Conservation (phyloP, 2,888 invertebrate genomes). For the Clitarchus hookeri region DNA sequence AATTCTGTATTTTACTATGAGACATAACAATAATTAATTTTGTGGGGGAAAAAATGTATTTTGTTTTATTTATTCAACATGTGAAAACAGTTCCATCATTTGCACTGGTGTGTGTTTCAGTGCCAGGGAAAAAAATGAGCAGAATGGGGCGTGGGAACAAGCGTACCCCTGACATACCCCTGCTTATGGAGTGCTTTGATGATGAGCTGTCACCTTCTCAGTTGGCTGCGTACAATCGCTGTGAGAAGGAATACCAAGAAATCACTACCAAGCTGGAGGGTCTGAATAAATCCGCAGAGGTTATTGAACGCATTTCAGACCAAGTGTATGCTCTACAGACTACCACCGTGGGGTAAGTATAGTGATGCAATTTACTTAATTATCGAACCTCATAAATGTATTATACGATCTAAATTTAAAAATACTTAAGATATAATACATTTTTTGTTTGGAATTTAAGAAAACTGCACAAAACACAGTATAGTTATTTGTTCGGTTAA, state of each 20-base stretch:
- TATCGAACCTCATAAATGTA: too few relatives aligned
- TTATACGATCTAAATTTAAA: too few relatives aligned
- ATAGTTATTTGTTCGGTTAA: too few relatives aligned
- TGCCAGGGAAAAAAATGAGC: slow-evolving; percentile 31
- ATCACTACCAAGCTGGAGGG: slow-evolving; percentile 65
- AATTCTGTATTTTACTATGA: too few relatives aligned
- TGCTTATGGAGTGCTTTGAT: slow-evolving; percentile 72
- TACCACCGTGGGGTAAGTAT: slow-evolving; percentile 29
- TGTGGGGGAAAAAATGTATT: too few relatives aligned
- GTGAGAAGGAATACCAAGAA: slow-evolving; percentile 69
- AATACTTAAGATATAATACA: too few relatives aligned
- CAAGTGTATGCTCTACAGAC: slow-evolving; percentile 34
- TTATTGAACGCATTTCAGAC: slow-evolving; percentile 34
- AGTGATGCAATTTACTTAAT: too few relatives aligned
- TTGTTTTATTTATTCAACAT: too few relatives aligned
- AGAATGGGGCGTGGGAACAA: slow-evolving; percentile 31
- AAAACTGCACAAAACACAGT: too few relatives aligned
- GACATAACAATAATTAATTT: too few relatives aligned
- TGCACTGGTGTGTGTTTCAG: background rate
- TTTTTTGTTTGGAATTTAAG: too few relatives aligned
- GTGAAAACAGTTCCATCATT: too few relatives aligned
- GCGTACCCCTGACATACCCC: slow-evolving; percentile 33
- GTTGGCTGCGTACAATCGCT: slow-evolving; percentile 64
- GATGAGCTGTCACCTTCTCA: slow-evolving; percentile 73
- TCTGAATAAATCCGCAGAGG: slow-evolving; percentile 56